These are phyloP conservation scores for Ochropleura leucogaster DNA, from an alignment of 2,888 invertebrate species.

Conservation along the genomic window DNA sequence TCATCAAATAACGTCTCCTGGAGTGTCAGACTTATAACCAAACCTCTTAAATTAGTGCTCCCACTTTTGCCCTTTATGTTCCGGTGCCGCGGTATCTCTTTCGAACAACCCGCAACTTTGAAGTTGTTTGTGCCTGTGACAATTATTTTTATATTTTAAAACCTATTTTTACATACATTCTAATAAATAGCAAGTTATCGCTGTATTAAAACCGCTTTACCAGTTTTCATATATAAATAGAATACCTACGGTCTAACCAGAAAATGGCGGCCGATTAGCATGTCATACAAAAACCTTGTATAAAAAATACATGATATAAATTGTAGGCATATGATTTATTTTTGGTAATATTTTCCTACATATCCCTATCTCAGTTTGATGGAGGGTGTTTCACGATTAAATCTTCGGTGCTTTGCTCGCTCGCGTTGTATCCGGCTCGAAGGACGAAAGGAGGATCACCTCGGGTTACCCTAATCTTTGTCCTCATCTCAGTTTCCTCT, in stretches of 20 bases:
- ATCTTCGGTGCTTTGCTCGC: slow-evolving; percentile 49
- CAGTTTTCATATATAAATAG: no score
- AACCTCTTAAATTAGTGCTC: no score
- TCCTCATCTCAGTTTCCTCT: slow-evolving; percentile 33
- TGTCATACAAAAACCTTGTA: slow-evolving; percentile 3
- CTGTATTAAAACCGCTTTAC: not conserved
- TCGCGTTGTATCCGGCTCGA: slow-evolving; percentile 25
- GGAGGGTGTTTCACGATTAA: slow-evolving; percentile 55
- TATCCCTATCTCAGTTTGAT: slow-evolving; percentile 39
- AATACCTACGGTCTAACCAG: not conserved
- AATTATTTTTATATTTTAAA: not conserved
- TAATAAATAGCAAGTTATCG: not conserved
- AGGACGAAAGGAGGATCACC: slow-evolving; percentile 23
- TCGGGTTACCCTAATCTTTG: slow-evolving; percentile 40
- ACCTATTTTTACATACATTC: not conserved
- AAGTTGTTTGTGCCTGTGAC: no score
- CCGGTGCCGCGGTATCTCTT: no score
- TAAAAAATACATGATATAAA: slow-evolving; percentile 48
- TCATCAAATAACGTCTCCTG: no score
- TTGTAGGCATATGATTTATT: slow-evolving; percentile 45
- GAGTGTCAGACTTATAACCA: no score
- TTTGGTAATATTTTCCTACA: slow-evolving; percentile 45
- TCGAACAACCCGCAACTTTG: no score
- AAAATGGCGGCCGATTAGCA: slow-evolving; percentile 32
- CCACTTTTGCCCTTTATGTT: no score